Percentiles rank a stretch among this genome's conserved stretches.
These are phyloP conservation scores for Thermophis baileyi DNA, from an alignment of 2,113 vertebrate species.

Conservation along the genomic window DNA sequence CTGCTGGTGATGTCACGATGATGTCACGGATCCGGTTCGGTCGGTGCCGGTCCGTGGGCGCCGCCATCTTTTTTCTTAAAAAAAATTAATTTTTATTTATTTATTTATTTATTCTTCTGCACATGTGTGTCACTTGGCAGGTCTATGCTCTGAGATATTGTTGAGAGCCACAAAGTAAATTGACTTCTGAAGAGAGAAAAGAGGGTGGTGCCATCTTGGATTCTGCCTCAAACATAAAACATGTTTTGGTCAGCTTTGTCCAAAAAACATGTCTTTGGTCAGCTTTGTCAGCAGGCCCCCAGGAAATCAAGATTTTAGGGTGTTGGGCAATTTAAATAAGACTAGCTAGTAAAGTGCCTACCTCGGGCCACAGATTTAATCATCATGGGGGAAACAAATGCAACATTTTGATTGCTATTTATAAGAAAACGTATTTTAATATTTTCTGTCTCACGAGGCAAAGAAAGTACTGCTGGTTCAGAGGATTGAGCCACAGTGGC, in stretches of 20 bases:
- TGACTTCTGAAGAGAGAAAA: background rate
- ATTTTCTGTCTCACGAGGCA: background rate
- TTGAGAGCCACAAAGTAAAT: background rate
- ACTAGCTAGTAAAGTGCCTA: background rate
- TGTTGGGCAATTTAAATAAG: conserved; percentile 5
- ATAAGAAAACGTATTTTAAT: background rate
- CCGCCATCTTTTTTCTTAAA: too few relatives aligned
- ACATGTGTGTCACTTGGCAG: background rate
- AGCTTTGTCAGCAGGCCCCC: background rate
- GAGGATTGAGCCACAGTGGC: background rate
- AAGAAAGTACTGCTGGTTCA: background rate
- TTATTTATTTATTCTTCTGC: too few relatives aligned
- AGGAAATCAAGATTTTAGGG: conserved; percentile 4
- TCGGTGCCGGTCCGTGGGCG: too few relatives aligned
- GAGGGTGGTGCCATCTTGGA: background rate
- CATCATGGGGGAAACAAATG: background rate
- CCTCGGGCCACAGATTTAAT: background rate
- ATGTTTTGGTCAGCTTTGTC: background rate
- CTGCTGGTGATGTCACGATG: too few relatives aligned
- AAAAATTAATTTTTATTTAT: too few relatives aligned
- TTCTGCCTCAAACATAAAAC: background rate
- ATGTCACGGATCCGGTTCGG: too few relatives aligned
- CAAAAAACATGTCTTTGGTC: background rate
- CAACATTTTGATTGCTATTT: background rate
- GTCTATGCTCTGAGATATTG: background rate